A percentile compares a stretch with the other conserved stretches of the same genome.
phyloP scores from a whole-genome alignment of 2,797 vertebrate species.

The Tarsius wallacei region DNA sequence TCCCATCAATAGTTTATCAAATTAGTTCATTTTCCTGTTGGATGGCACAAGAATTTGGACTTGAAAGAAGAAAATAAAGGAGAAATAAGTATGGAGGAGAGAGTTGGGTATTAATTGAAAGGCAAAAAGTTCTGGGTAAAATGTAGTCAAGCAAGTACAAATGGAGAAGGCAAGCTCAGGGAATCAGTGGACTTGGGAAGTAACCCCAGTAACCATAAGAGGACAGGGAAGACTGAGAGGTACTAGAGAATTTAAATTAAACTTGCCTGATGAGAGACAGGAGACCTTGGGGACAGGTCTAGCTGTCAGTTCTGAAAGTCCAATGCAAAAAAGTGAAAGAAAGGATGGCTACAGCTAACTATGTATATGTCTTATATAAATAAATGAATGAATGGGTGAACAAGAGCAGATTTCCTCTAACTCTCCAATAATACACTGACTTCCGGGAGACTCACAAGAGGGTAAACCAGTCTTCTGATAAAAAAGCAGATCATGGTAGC shows the following conservation, averaged over 20 bases:
- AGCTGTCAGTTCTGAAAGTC: conserved; percentile 47
- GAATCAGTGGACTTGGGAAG: background rate
- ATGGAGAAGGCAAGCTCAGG: background rate
- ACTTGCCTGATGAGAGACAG: background rate
- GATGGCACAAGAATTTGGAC: background rate
- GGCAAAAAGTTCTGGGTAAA: background rate
- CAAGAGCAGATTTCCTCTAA: background rate
- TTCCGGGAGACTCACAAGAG: background rate
- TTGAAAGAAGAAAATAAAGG: conserved; percentile 14
- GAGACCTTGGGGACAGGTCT: background rate
- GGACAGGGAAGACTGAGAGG: background rate
- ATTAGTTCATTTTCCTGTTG: background rate
- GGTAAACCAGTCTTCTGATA: background rate
- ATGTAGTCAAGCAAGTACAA: background rate
- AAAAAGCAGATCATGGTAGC: background rate
- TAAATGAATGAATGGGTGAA: conserved; percentile 40
- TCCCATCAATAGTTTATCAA: background rate
- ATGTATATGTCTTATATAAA: background rate
- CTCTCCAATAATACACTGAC: background rate
- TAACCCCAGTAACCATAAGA: background rate
- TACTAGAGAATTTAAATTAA: background rate
- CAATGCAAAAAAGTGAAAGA: background rate
- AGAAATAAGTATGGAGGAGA: background rate
- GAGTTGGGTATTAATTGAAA: background rate
- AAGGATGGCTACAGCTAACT: background rate